A percentile compares a stretch with the other conserved stretches of the same genome.
phyloP scores from a whole-genome alignment of 2,113 vertebrate genomes.

The Cercopithecus mona region DNA sequence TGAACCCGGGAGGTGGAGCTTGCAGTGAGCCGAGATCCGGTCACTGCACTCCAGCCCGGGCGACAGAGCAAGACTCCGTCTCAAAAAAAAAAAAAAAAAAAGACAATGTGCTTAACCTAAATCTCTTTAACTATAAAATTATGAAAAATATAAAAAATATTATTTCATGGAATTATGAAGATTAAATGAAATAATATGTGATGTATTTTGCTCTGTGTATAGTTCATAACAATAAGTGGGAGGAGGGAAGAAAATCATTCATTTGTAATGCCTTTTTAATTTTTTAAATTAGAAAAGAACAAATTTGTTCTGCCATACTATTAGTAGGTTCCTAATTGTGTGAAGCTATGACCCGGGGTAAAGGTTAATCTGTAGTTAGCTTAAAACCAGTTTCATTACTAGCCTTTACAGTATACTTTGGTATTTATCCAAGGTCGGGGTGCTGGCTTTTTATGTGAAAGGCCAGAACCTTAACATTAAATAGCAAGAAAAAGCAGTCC shows the following conservation, averaged over 20 bases:
- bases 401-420: neutral
- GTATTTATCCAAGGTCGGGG: neutral
- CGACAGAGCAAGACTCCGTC: too few relatives aligned
- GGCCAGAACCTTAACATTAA: neutral
- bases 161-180: neutral
- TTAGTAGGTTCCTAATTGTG: neutral
- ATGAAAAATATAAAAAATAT: neutral
- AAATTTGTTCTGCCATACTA: neutral
- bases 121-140: neutral
- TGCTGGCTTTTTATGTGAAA: constrained; percentile 13
- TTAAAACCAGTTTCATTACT: constrained; percentile 36
- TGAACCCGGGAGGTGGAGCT: too few relatives aligned
- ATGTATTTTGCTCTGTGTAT: neutral
- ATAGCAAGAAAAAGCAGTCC: neutral
- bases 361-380: constrained; percentile 2
- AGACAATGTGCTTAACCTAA: neutral
- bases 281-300: neutral
- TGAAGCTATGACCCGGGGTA: constrained; percentile 19
- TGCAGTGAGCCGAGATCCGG: too few relatives aligned
- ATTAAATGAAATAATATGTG: constrained; percentile 11
- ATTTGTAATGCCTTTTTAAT: neutral
- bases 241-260: neutral
- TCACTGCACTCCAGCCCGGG: too few relatives aligned
- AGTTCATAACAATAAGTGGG: neutral
- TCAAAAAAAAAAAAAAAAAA: too few relatives aligned